Evolutionary conservation across 1,140 invertebrate genomes (phyloP).

Genomic region (Cyclargus thomasi): DNA sequence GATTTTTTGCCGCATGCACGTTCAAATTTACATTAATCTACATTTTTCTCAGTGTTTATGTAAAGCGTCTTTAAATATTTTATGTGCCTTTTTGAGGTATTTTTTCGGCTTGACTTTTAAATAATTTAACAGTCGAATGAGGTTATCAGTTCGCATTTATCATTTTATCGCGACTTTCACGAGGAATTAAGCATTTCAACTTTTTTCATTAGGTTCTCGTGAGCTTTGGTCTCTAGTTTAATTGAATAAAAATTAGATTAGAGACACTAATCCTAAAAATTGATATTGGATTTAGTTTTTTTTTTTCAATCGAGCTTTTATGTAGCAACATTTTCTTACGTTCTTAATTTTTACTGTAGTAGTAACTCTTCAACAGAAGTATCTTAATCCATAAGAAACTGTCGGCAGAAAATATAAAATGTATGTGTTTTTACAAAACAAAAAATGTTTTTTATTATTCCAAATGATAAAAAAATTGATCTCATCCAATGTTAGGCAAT

Average conservation of each 20-base stretch:
- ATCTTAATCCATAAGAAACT: too few relatives aligned
- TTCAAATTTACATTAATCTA: constrained; percentile 15
- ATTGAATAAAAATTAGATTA: background rate
- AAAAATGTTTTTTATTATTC: too few relatives aligned
- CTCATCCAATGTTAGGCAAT: too few relatives aligned
- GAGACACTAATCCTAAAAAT: background rate
- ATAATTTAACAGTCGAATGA: constrained; percentile 2
- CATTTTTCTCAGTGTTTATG: constrained; percentile 6
- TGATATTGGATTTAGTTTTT: too few relatives aligned
- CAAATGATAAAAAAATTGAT: too few relatives aligned
- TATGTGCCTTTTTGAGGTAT: background rate
- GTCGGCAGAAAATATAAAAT: too few relatives aligned
- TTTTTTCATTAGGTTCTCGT: background rate
- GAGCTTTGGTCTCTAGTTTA: background rate
- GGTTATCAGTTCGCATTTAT: background rate
- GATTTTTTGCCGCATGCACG: constrained; percentile 18
- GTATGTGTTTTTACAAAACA: too few relatives aligned
- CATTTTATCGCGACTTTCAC: background rate
- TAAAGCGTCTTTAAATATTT: constrained; percentile 7
- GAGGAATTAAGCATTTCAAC: background rate
- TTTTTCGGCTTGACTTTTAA: constrained; percentile 3
- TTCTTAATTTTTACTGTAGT: too few relatives aligned
- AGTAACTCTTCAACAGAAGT: too few relatives aligned
- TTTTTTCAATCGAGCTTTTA: too few relatives aligned
- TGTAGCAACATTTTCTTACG: too few relatives aligned